Conservation (phyloP, 2,888 invertebrate species). For the Tillus elongatus region DNA sequence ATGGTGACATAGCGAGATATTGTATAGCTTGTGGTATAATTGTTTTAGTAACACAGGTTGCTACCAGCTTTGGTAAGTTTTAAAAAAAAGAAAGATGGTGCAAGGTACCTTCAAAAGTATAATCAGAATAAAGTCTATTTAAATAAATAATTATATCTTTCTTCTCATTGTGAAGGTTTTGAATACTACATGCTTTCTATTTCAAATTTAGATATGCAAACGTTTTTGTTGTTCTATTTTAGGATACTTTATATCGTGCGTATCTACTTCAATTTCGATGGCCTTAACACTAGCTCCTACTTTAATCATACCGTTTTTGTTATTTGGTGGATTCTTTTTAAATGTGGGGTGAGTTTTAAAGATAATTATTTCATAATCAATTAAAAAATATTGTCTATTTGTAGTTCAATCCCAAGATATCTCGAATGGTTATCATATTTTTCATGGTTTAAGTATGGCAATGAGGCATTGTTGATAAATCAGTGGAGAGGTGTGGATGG, state of each 20-base stretch:
- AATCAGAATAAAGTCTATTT: no score
- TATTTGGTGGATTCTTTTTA: constrained; percentile 93
- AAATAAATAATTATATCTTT: no score
- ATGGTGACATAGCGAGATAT: constrained; percentile 58
- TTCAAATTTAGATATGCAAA: no score
- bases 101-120: no score
- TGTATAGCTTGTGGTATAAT: constrained; percentile 67
- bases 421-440: constrained; percentile 79
- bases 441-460: constrained; percentile 89
- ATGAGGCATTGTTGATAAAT: constrained; percentile 80
- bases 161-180: no score
- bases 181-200: no score
- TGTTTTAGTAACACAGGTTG: constrained; percentile 77
- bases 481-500: constrained; percentile 75
- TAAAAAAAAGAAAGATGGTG: no score
- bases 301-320: constrained; percentile 82
- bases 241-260: constrained; percentile 89
- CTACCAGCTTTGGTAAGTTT: constrained; percentile 75
- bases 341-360: constrained; percentile 64
- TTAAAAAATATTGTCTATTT: constrained; percentile 20
- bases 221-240: no score
- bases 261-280: constrained; percentile 74
- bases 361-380: background rate
- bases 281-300: constrained; percentile 87
- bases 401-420: constrained; percentile 73